These are phyloP conservation scores for Halichoeres trimaculatus DNA, from an alignment of 2,113 vertebrate species.

Conservation along the genomic window DNA sequence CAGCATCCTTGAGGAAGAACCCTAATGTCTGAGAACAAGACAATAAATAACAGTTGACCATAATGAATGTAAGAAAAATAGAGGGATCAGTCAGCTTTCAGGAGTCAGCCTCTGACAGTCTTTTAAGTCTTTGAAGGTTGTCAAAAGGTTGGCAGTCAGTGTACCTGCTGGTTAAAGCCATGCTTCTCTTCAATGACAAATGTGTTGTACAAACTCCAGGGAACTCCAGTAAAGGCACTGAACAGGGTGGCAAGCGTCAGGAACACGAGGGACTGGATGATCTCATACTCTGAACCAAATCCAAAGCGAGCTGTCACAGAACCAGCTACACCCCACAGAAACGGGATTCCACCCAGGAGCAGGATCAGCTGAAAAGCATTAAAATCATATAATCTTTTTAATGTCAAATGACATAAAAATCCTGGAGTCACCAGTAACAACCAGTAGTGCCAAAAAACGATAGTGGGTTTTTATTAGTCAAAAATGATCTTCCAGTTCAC, in stretches of 20 bases:
- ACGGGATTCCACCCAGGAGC: constrained; percentile 94
- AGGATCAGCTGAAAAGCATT: constrained; percentile 84
- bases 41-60: background rate
- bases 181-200: constrained; percentile 99
- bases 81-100: no score
- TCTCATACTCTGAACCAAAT: constrained; percentile 93
- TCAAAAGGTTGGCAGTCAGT: no score
- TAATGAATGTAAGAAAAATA: background rate
- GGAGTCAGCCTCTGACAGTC: no score
- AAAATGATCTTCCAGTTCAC: background rate
- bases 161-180: constrained; percentile 98
- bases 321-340: constrained; percentile 92
- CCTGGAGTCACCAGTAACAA: background rate
- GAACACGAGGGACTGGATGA: constrained; percentile 92
- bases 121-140: no score
- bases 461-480: background rate
- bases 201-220: constrained; percentile 97
- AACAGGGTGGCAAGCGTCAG: constrained; percentile 94
- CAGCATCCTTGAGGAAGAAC: constrained; percentile 96
- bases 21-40: constrained; percentile 86
- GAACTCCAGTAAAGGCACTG: constrained; percentile 94
- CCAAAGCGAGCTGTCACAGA: constrained; percentile 85
- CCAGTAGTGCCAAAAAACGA: background rate
- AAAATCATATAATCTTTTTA: background rate
- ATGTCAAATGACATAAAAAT: background rate